Evolutionary conservation across 2,113 vertebrate species (phyloP).

Genomic region (Anoplopoma fimbria): DNA sequence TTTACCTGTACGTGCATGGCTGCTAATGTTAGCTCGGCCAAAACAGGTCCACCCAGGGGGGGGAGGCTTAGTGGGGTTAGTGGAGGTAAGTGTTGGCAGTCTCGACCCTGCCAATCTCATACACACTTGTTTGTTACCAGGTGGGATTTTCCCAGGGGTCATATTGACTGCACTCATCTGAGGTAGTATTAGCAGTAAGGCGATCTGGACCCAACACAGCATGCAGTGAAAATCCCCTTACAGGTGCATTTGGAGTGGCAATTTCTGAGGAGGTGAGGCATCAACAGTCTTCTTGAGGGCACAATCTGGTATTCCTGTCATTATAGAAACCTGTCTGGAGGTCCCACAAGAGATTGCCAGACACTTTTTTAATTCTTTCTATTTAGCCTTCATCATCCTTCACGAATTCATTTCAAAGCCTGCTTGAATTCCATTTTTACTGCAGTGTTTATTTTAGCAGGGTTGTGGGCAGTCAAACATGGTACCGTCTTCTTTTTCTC

Average conservation of each 20-base stretch:
- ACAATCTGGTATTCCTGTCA: not conserved
- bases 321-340: not conserved
- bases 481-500: not conserved
- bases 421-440: not conserved
- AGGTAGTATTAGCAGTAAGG: slow-evolving; percentile 29
- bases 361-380: not conserved
- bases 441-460: not conserved
- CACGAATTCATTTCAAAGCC: not conserved
- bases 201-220: slow-evolving; percentile 32
- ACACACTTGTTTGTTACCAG: slow-evolving; percentile 49
- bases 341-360: not conserved
- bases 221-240: slow-evolving; percentile 23
- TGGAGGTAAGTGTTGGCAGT: not conserved
- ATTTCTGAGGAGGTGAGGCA: not conserved
- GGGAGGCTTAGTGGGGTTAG: not conserved
- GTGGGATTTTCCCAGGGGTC: slow-evolving; percentile 62
- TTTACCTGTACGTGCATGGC: slow-evolving; percentile 3
- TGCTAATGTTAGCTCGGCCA: slow-evolving; percentile 35
- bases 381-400: not conserved
- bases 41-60: slow-evolving; percentile 1
- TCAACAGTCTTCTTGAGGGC: not conserved
- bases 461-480: not conserved
- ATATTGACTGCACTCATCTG: slow-evolving; percentile 12
- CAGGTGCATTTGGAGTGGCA: not conserved
- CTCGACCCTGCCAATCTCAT: slow-evolving; percentile 23